Base-by-base conservation (phyloP, 2,113 vertebrate species). In the Brachionichthys hirsutus region DNA sequence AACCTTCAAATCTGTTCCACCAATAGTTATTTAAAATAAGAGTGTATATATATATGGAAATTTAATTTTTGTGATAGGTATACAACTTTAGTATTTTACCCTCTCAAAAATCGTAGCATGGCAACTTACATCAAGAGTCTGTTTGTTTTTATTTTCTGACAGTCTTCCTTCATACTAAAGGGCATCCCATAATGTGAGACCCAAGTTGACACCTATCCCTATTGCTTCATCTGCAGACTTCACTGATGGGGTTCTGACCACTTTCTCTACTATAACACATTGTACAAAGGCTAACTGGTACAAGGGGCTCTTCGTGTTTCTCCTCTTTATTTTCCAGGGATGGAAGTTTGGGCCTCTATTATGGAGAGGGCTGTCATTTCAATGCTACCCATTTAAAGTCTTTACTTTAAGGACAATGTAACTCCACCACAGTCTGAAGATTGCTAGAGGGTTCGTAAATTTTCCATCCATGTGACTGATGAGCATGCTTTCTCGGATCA, bases 21-120 rank as follows among this genome's bases (percentile, higher is more conserved):
- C 59, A 87, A 86, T 91, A 90, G 86, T 89, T 89, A 87, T 78
- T 84, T 79, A 79, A 24, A 76, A 55, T 86, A 88, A 87, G 51
- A 35, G 58, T 89, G 81, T 91, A 88, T 92, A 91, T 92, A 91
- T 87, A 91, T 89, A 90, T 86, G 78, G 78, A 89, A 90, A 91
- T 87, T 80, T 83, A 49, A 43, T 82, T 87, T 89, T 89, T 91
- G 87, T 91, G 84, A 86, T 83, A 87, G 78, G 72, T 87, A 86
- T 87, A 86, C 75, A 84, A 87, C 59, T 85, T 86, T 86, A 80
- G 78, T 80, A 82, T 75, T 60, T 89, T 85, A 84, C 78, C 80
- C 70, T 89, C 85, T 89, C 81, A 90, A 86, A 81, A 79, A 88
- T 73, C 70, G 82, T 90, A 93, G 89, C 90, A 92, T 91, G 88